These are phyloP conservation scores for Troilus luridus DNA, from an alignment of 2,888 invertebrate genomes.

Conservation along the genomic window DNA sequence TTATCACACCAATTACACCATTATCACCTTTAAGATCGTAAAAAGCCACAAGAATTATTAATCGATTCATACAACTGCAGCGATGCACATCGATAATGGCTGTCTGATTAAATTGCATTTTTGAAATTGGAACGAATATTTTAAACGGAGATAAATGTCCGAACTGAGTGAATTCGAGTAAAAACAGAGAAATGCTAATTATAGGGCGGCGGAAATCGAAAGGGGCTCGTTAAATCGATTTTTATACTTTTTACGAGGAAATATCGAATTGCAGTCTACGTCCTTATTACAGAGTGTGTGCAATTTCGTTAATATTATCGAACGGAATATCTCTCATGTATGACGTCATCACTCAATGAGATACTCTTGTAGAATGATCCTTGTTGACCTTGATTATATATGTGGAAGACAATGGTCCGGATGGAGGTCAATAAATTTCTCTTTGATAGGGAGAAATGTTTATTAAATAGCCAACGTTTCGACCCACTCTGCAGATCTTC, in stretches of 20 bases:
- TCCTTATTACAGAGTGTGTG: neutral
- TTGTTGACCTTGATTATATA: too few relatives aligned
- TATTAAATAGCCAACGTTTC: too few relatives aligned
- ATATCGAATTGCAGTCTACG: neutral
- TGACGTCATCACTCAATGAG: too few relatives aligned
- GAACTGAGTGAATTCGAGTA: neutral
- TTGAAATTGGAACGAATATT: neutral
- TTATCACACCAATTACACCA: neutral
- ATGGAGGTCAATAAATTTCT: too few relatives aligned
- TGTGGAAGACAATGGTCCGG: too few relatives aligned
- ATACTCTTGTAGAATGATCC: too few relatives aligned
- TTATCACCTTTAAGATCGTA: neutral
- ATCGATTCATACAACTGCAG: neutral
- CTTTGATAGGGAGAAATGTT: too few relatives aligned
- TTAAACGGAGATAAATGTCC: neutral
- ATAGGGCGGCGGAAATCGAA: neutral
- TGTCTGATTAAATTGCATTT: neutral
- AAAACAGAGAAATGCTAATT: neutral
- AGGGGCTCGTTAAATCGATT: neutral
- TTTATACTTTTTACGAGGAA: slow-evolving; percentile 1
- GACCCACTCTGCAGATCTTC: too few relatives aligned
- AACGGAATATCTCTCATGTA: too few relatives aligned
- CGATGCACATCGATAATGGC: neutral
- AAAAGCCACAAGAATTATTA: neutral
- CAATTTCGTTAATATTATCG: too few relatives aligned